A percentile compares a stretch with the other conserved stretches of the same genome.
Conservation (phyloP, 2,113 vertebrate genomes). For the Limnothrissa miodon region DNA sequence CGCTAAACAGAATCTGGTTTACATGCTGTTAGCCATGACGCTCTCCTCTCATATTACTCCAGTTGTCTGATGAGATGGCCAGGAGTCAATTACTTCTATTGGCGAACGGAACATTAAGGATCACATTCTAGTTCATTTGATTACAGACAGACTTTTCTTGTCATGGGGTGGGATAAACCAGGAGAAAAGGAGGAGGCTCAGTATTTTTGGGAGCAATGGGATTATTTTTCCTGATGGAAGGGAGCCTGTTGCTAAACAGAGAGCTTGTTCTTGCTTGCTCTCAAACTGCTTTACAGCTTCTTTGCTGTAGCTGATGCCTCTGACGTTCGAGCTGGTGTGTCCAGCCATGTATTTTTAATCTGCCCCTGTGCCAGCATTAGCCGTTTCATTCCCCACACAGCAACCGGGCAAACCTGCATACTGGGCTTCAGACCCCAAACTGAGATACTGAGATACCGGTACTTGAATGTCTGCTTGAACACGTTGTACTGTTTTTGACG, state of each 20-base stretch:
- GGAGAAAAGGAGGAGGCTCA: neutral
- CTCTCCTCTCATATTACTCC: neutral
- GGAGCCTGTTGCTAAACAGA: neutral
- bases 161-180: neutral
- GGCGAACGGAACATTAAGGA: neutral
- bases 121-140: neutral
- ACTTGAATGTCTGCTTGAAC: neutral
- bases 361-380: neutral
- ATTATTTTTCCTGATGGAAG: neutral
- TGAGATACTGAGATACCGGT: neutral
- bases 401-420: neutral
- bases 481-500: too few species aligned
- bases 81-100: neutral
- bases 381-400: neutral
- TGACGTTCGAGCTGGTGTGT: neutral
- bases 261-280: neutral
- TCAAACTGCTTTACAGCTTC: neutral
- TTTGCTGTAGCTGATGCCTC: neutral
- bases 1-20: constrained; percentile 5
- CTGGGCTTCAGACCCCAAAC: neutral
- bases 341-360: neutral
- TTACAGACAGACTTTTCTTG: neutral
- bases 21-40: constrained; percentile 12
- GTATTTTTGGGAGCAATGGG: neutral
- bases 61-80: neutral